These are phyloP conservation scores for Nemapogon koenigi DNA, from an alignment of 2,888 invertebrate species.

Conservation along the genomic window DNA sequence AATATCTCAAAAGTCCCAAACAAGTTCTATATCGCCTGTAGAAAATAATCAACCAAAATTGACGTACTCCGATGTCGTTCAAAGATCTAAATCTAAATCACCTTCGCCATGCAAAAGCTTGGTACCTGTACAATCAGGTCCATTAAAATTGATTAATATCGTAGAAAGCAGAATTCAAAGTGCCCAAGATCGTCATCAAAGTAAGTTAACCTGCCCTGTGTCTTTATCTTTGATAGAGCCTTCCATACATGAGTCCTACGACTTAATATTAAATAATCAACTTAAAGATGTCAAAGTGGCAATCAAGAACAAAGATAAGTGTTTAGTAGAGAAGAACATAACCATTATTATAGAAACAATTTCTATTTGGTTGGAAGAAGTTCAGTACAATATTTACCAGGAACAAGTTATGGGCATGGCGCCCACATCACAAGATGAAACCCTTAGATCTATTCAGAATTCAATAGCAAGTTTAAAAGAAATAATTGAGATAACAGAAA, in stretches of 20 bases:
- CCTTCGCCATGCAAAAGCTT: conserved; percentile 48
- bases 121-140: conserved; percentile 33
- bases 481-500: conserved; percentile 70
- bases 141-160: conserved; percentile 37
- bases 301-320: conserved; percentile 61
- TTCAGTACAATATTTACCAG: conserved; percentile 76
- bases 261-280: conserved; percentile 65
- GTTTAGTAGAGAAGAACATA: conserved; percentile 71
- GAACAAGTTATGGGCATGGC: conserved; percentile 21
- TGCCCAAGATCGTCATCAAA: conserved; percentile 29
- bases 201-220: conserved; percentile 31
- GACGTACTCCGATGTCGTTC: conserved; percentile 55
- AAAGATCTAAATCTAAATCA: conserved; percentile 55
- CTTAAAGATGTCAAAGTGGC: conserved; percentile 65
- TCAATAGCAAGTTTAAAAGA: conserved; percentile 67
- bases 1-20: conserved; percentile 45
- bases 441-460: conserved; percentile 49
- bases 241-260: conserved; percentile 47
- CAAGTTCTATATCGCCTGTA: conserved; percentile 24
- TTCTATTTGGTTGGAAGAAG: conserved; percentile 84
- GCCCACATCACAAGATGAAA: conserved; percentile 19
- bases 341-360: conserved; percentile 81
- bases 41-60: conserved; percentile 29
- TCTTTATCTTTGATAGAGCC: conserved; percentile 42
- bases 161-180: conserved; percentile 47